Evolutionary conservation across 2,113 vertebrate species (phyloP), one percentile per base, ranked within the genome.

Genomic region (Trogon surrucura): DNA sequence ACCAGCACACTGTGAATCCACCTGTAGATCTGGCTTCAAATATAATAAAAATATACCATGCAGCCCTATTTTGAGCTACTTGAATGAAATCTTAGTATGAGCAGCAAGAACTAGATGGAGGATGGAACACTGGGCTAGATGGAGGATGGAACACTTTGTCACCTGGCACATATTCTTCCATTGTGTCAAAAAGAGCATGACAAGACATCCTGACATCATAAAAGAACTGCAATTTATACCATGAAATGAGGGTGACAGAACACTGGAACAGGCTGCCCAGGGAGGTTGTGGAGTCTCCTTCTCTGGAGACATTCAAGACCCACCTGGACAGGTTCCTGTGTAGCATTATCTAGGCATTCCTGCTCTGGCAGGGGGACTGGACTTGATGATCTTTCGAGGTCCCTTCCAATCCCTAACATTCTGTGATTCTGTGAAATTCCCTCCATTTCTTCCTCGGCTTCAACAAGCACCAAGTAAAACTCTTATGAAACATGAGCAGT

Each of bases 1-100:
- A 32, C 12, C 13, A 77, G 36, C 41, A 86, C 22, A 67, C 0
- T 0, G 6, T 9, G 6, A 32, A 34, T 11, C 4, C 18, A 29
- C 48, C 74, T 2, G 2, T 4, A 84, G 13, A 58, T 17, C 11
- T 16, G 30, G 23, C 38, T 88, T 58, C 50, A 58, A 67, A 29
- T 19, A 62, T 36, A 71, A 74, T 14, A 38, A 74, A 81, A 72
- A 50, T 20, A 36, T 4, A 45, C 26, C n/a, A 44, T 5, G 13
- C 17, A 60, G 75, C 6, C 61, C 45, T 54, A 7, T 60, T 69
- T 54, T 20, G 44, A 85, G 38, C 7, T 64, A 66, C 11, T 25
- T 18, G 19, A 62, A 53, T 21, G 30, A 81, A 78, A 58, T 54
- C n/a, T 38, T 45, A 34, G 26, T 44, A 30, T 9, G 8, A 9